A percentile compares a stretch with the other conserved stretches of the same genome.
phyloP scores from a whole-genome alignment of 2,113 vertebrate species.

The Lutjanus erythropterus region DNA sequence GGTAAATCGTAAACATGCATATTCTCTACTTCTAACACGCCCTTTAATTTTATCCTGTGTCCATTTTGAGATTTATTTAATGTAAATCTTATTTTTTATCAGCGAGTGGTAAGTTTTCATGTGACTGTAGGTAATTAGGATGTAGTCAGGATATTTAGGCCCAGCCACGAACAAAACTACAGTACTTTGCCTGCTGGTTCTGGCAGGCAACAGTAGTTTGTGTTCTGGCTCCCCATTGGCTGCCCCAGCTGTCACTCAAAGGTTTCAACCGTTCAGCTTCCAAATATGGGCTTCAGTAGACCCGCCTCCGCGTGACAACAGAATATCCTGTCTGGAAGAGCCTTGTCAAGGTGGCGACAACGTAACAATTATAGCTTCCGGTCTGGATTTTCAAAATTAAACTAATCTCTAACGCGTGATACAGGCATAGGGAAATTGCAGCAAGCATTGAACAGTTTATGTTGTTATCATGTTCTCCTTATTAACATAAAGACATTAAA shows the following conservation, averaged over 20 bases:
- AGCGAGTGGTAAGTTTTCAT: neutral
- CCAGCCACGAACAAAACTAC: constrained; percentile 67
- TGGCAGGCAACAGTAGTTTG: constrained; percentile 73
- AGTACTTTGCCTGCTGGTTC: constrained; percentile 71
- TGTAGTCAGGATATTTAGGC: constrained; percentile 54
- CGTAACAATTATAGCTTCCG: constrained; percentile 26
- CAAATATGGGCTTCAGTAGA: constrained; percentile 35
- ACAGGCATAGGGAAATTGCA: no score
- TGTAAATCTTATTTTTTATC: neutral
- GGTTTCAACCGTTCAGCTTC: constrained; percentile 61
- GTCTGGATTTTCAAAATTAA: constrained; percentile 49
- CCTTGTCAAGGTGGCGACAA: neutral
- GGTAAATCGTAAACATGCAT: constrained; percentile 65
- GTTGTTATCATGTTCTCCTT: neutral
- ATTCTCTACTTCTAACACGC: constrained; percentile 43
- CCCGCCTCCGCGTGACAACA: constrained; percentile 59
- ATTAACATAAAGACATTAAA: neutral
- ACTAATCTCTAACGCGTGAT: neutral
- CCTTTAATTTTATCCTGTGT: neutral
- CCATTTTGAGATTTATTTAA: neutral
- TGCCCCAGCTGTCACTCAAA: constrained; percentile 51
- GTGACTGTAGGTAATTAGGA: neutral
- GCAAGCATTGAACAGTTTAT: neutral
- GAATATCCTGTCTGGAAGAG: constrained; percentile 3
- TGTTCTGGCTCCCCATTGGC: constrained; percentile 54